These are phyloP conservation scores for Pachypsylla venusta DNA, from an alignment of 1,140 invertebrate genomes.

Conservation along the genomic window DNA sequence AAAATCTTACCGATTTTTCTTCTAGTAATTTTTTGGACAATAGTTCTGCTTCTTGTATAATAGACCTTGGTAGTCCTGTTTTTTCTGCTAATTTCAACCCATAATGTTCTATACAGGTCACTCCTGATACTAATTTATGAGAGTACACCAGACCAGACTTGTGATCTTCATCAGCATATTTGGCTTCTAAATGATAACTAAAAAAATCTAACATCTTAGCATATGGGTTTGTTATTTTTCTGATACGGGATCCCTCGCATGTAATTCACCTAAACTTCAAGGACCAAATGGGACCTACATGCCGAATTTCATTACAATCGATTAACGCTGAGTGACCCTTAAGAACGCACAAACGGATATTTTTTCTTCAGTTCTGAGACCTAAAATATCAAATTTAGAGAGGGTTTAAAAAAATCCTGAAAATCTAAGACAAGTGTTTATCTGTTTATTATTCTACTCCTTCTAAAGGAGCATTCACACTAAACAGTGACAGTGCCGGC, in stretches of 20 bases:
- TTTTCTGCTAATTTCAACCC: slow-evolving; percentile 33
- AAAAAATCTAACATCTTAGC: slow-evolving; percentile 17
- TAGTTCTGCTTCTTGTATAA: slow-evolving; percentile 17
- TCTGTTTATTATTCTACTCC: too few relatives aligned
- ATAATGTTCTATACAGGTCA: slow-evolving; percentile 31
- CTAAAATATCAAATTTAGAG: too few relatives aligned
- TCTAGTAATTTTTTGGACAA: slow-evolving; percentile 9
- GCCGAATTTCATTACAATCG: background rate
- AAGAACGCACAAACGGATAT: background rate
- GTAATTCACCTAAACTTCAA: slow-evolving; percentile 16
- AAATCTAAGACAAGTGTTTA: too few relatives aligned
- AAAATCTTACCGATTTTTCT: slow-evolving; percentile 10
- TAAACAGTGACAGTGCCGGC: too few relatives aligned
- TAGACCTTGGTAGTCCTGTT: slow-evolving; percentile 19
- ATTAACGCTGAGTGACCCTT: background rate
- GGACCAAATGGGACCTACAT: slow-evolving; percentile 23
- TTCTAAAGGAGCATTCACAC: too few relatives aligned
- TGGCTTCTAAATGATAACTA: slow-evolving; percentile 33
- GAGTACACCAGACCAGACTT: slow-evolving; percentile 30
- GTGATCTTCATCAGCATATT: slow-evolving; percentile 19
- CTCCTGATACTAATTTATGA: slow-evolving; percentile 31
- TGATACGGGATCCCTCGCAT: background rate
- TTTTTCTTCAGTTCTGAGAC: too few relatives aligned
- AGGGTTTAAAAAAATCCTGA: too few relatives aligned
- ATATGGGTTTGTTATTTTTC: background rate